Evolutionary conservation across 2,888 invertebrate genomes (phyloP).

Genomic region (Muscina levida): DNA sequence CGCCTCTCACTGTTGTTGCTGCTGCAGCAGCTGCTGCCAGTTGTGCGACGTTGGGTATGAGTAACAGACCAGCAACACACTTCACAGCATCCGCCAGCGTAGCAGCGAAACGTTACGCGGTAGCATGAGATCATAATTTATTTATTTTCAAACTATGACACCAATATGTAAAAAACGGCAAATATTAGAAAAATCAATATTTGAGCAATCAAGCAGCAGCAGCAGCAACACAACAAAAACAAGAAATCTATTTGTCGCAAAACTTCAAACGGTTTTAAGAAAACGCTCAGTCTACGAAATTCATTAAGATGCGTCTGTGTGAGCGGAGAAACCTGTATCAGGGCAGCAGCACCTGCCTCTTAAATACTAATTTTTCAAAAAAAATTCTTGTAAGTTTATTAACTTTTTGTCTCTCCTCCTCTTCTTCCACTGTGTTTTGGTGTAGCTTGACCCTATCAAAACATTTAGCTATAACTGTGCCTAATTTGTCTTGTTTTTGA

Average conservation of each 20-base stretch:
- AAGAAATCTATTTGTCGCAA: slow-evolving; percentile 26
- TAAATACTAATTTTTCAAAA: background rate
- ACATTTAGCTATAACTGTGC: slow-evolving; percentile 18
- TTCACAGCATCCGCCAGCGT: slow-evolving; percentile 16
- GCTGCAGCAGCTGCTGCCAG: background rate
- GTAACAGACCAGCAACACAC: slow-evolving; percentile 25
- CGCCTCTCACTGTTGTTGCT: background rate
- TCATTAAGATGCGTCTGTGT: background rate
- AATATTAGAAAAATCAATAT: slow-evolving; percentile 18
- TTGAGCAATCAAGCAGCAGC: background rate
- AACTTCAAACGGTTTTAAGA: slow-evolving; percentile 10
- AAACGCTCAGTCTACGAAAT: background rate
- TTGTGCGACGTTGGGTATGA: slow-evolving; percentile 1
- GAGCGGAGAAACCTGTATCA: too few relatives aligned
- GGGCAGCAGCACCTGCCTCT: slow-evolving; percentile 22
- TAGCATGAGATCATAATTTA: slow-evolving; percentile 63
- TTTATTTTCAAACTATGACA: slow-evolving; percentile 55
- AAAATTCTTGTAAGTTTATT: slow-evolving; percentile 34
- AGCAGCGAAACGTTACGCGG: slow-evolving; percentile 15
- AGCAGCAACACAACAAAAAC: slow-evolving; percentile 7
- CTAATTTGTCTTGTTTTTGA: slow-evolving; percentile 1
- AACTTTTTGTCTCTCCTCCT: slow-evolving; percentile 27
- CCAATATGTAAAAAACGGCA: slow-evolving; percentile 26
- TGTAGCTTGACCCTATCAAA: background rate
- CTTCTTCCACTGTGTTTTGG: slow-evolving; percentile 2